phyloP scores from a whole-genome alignment of 64 coral and sea anemone genomes.

The Montipora capricornis region DNA sequence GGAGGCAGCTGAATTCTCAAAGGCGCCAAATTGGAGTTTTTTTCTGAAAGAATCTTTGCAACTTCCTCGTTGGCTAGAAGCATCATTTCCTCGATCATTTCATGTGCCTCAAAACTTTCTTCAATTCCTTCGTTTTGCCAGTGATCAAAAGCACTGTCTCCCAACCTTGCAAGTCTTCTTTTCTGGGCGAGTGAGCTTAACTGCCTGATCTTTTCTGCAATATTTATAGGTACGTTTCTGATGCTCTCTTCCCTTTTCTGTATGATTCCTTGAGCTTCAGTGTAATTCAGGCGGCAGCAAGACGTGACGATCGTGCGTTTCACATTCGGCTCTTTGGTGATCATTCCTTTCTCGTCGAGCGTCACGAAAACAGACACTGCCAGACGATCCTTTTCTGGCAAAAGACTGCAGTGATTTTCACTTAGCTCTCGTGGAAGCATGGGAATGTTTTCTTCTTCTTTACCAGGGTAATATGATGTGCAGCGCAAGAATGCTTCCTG shows the following conservation, averaged over 20 bases:
- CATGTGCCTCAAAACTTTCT: slow-evolving; percentile 76
- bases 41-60: slow-evolving; percentile 50
- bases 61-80: slow-evolving; percentile 83
- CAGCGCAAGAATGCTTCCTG: slow-evolving; percentile 71
- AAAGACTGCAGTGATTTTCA: slow-evolving; percentile 76
- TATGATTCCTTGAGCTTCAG: slow-evolving; percentile 70
- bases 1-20: slow-evolving; percentile 73
- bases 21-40: slow-evolving; percentile 37
- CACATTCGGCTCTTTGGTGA: slow-evolving; percentile 44
- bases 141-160: slow-evolving; percentile 61
- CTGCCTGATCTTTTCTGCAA: slow-evolving; percentile 10
- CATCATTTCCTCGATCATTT: slow-evolving; percentile 94
- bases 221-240: not conserved
- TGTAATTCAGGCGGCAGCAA: slow-evolving; percentile 53
- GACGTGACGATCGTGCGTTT: slow-evolving; percentile 68
- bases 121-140: slow-evolving; percentile 15
- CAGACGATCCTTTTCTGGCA: slow-evolving; percentile 66
- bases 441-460: slow-evolving; percentile 58
- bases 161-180: slow-evolving; percentile 40
- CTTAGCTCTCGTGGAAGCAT: slow-evolving; percentile 83
- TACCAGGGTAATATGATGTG: slow-evolving; percentile 75
- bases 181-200: slow-evolving; percentile 35
- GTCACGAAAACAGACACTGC: slow-evolving; percentile 76
- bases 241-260: no score
- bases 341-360: slow-evolving; percentile 51